Conservation (phyloP, 2,888 invertebrate genomes). For the Acrobasis suavella region DNA sequence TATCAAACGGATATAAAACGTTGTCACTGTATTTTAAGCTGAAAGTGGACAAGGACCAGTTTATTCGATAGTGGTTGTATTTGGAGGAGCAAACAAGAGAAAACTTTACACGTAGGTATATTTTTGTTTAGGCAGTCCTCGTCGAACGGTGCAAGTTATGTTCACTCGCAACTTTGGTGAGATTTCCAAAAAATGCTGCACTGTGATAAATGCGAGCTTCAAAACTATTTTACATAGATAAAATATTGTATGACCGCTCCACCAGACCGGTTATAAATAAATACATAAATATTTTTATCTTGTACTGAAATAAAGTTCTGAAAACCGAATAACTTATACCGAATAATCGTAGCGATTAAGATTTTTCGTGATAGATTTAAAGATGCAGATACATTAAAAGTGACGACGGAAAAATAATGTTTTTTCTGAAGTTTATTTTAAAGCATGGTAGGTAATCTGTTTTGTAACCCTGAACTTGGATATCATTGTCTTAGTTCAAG, state of each 20-base stretch:
- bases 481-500: neutral
- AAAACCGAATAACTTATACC: neutral
- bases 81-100: slow-evolving; percentile 9
- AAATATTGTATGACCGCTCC: neutral
- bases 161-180: slow-evolving; percentile 19
- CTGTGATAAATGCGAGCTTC: neutral
- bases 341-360: neutral
- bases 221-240: slow-evolving; percentile 11
- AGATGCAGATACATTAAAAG: neutral
- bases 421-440: no score
- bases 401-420: neutral
- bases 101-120: slow-evolving; percentile 19
- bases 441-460: neutral
- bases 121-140: slow-evolving; percentile 12
- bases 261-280: slow-evolving; percentile 3
- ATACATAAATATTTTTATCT: neutral
- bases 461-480: neutral
- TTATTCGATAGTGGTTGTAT: slow-evolving; percentile 17
- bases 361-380: neutral
- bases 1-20: slow-evolving; percentile 18
- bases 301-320: neutral
- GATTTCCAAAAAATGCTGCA: slow-evolving; percentile 14
- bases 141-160: slow-evolving; percentile 15
- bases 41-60: slow-evolving; percentile 17
- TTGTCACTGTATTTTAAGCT: slow-evolving; percentile 19